phyloP scores from a whole-genome alignment of 2,888 invertebrate species.

The Drosophila paranaensis region DNA sequence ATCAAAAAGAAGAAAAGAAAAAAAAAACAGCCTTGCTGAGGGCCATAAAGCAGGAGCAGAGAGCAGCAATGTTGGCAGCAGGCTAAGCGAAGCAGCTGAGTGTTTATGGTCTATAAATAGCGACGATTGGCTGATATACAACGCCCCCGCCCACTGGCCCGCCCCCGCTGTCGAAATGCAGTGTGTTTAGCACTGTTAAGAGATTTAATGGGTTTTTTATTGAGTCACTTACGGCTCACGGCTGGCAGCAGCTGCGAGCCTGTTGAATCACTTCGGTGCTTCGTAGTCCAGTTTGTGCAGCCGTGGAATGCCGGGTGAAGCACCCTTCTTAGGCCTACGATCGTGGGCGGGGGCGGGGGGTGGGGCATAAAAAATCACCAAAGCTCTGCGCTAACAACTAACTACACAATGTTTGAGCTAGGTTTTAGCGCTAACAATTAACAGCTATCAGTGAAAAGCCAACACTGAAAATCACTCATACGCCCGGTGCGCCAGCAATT shows the following conservation, averaged over 20 bases:
- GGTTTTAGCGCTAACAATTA: constrained; percentile 65
- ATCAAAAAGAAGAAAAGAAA: not conserved
- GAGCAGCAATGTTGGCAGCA: constrained; percentile 18
- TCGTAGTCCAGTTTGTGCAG: constrained; percentile 15
- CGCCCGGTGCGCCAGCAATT: constrained; percentile 68
- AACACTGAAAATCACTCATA: constrained; percentile 75
- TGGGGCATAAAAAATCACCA: constrained; percentile 26
- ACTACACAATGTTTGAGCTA: constrained; percentile 50
- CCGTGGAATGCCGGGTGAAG: constrained; percentile 53
- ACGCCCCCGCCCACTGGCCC: not conserved
- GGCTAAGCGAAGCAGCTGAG: constrained; percentile 12
- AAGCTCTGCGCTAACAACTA: constrained; percentile 7
- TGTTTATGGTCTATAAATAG: constrained; percentile 60
- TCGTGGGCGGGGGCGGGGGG: not conserved
- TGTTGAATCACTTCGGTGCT: constrained; percentile 46
- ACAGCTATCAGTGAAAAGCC: constrained; percentile 68
- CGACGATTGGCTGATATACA: constrained; percentile 30
- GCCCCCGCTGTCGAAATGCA: constrained; percentile 41
- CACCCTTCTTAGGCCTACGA: constrained; percentile 38
- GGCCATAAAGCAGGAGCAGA: constrained; percentile 14
- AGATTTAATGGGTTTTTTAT: constrained; percentile 60
- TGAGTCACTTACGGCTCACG: constrained; percentile 60
- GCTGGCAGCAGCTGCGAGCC: constrained; percentile 16
- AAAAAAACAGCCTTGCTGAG: constrained; percentile 10
- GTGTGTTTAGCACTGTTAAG: constrained; percentile 49